Percentiles rank a stretch among this genome's conserved stretches.
Evolutionary conservation across 35 echinoderm and acorn worm species (phyloP).

Genomic region (Anneissia japonica): DNA sequence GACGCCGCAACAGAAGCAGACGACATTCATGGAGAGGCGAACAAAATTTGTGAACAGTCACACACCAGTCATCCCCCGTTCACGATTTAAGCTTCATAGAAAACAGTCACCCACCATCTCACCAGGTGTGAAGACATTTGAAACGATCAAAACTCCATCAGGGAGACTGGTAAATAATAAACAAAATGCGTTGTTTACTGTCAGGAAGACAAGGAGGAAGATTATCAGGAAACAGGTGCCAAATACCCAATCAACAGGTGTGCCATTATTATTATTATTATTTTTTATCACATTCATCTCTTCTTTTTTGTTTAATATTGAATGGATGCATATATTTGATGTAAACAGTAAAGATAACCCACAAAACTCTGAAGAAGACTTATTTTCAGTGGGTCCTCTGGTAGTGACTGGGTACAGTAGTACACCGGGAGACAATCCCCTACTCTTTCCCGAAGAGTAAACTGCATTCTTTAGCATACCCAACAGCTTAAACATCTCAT

Average conservation of each 20-base stretch:
- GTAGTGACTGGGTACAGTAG: no score
- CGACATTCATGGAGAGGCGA: conserved; percentile 9
- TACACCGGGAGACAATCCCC: no score
- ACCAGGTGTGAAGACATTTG: neutral
- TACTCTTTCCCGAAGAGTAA: no score
- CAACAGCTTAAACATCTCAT: no score
- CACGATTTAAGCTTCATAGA: conserved; percentile 32
- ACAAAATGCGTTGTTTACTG: neutral
- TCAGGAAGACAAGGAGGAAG: conserved; percentile 50
- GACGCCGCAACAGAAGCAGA: neutral
- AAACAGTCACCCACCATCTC: neutral
- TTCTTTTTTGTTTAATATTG: no score
- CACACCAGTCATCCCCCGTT: conserved; percentile 42
- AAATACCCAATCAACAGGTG: neutral
- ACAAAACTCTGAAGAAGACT: no score
- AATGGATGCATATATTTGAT: no score
- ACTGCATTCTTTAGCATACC: no score
- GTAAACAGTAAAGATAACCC: no score
- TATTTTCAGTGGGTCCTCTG: no score
- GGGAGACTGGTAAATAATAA: neutral
- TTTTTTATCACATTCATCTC: no score
- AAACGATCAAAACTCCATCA: neutral
- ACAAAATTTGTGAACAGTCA: conserved; percentile 31
- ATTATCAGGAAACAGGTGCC: conserved; percentile 34
- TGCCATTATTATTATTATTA: no score